Evolutionary conservation across 2,113 vertebrate species (phyloP), one percentile per base, ranked within the genome.

Genomic region (Platycercus adscitus): DNA sequence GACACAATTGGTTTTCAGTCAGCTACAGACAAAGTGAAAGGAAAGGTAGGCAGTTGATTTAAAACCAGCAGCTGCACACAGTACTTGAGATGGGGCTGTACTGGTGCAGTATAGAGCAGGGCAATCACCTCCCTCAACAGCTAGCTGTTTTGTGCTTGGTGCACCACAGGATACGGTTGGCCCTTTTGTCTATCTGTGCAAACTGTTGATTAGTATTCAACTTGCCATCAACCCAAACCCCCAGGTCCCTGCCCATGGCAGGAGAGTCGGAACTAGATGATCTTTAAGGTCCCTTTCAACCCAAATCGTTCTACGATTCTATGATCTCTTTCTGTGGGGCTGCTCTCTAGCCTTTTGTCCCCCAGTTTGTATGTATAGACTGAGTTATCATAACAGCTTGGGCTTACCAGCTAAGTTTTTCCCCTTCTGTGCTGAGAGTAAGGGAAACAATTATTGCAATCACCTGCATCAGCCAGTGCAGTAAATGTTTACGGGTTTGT

Each of bases 1-100:
- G 10, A 41, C 6, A 24, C 2, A 17, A 49, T 28, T 85, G 9
- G 1, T 41, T 81, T 93, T 84, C 46, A 52, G 17, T 47, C 37
- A 78, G n/a, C 20, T 89, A 35, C 65, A 10, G 14, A 21, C 61
- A 41, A 33, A 60, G 28, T 60, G 76, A 88, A 80, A 80, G 21
- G 56, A 79, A 91, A 88, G 29, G 10, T 23, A 44, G 4, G 14
- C 35, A 50, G 90, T 71, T 71, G 10, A 37, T 60, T 80, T 88
- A 68, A 83, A 92, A 79, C 15, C 8, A 29, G 26, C n/a, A 4
- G 4, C n/a, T 33, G 23, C 7, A 25, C 26, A 28, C 12, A n/a
- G 20, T 21, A 25, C 28, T 58, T 0, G 0, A 53, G 39, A 10
- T 53, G 64, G 8, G 24, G 8, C 47, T 0, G 0, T 13, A 33